Base-by-base conservation (phyloP, 2,113 vertebrate genomes). In the Clupea harengus region DNA sequence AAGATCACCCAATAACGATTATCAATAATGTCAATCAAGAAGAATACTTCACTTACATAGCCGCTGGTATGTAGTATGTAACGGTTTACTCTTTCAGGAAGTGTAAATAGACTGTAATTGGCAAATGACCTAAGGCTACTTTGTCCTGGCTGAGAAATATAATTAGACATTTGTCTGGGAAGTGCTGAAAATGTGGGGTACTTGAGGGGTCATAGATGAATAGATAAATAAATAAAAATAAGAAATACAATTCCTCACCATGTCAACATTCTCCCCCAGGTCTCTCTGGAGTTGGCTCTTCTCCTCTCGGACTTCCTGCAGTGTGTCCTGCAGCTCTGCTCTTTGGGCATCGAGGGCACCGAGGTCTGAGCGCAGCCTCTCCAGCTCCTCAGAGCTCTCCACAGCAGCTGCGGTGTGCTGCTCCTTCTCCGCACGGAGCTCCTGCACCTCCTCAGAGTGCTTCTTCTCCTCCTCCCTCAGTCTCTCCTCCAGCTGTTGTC, bases 271-370 rank as follows among this genome's bases (percentile, higher is more conserved):
- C 2, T 25, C 50, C 67, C 87, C 84, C 44, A 88, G 72, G 4
- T 88, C 82, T 82, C 7, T 84, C 50, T 46, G 75, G 22, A 89
- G 82, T 2, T 83, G 46, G 45, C 86, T 82, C 6, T 83, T 80
- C 81, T 89, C 88, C 80, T 89, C 80, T 4, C 81, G 82, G 45
- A 82, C 11, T 39, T 85, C 32, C 80, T 84, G 46, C 83, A 91
- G 86, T 0, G 72, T 25, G 9, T 82, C 7, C 86, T 88, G 85
- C 47, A 91, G 87, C 15, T 88, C 85, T 0, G 85, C 85, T 45
- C 89, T 89, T 72, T 94, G 92, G 28, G 84, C 87, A 0, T 85
- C 89, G 6, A 94, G 85, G 52, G 87, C 85, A 0, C 47, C 64
- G 54, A 92, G 52, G 67, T 85, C 83, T 80, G 75, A 20, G 81